phyloP scores from a whole-genome alignment of 2,888 invertebrate species.

The Hemithea aestivaria region DNA sequence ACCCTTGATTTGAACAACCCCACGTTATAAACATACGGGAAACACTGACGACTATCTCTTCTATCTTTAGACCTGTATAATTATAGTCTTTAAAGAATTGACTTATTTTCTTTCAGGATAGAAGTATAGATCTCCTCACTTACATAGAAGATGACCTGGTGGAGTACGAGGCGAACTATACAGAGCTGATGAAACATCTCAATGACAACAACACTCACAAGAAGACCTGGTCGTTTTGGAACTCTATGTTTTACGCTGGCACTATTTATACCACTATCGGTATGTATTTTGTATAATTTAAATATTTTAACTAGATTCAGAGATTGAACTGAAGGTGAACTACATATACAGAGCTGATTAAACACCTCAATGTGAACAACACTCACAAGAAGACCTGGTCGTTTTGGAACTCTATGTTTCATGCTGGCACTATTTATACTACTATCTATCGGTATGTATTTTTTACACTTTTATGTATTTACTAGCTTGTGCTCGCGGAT shows the following conservation, averaged over 20 bases:
- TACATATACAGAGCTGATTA: constrained; percentile 70
- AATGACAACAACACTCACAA: constrained; percentile 65
- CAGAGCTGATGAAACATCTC: constrained; percentile 63
- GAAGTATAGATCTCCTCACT: constrained; percentile 34
- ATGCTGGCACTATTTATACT: constrained; percentile 92
- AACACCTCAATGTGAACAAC: constrained; percentile 61
- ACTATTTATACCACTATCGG: constrained; percentile 95
- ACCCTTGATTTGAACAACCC: no score
- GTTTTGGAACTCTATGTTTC: constrained; percentile 92
- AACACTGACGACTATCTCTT: no score
- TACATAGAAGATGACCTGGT: constrained; percentile 42
- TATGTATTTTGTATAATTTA: constrained; percentile 68
- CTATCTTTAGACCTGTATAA: no score
- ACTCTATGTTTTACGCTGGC: constrained; percentile 91
- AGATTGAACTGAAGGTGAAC: no score
- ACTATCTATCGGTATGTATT: no score
- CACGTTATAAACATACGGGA: no score
- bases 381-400: constrained; percentile 83
- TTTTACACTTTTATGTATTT: no score
- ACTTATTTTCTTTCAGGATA: constrained; percentile 32
- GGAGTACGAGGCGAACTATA: constrained; percentile 76
- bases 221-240: constrained; percentile 90
- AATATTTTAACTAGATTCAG: background rate
- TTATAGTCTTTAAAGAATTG: no score
- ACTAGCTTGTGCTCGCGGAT: no score